Percentiles rank a stretch among this genome's conserved stretches.
phyloP scores from a whole-genome alignment of 2,113 vertebrate genomes.

The Trogon melanurus region DNA sequence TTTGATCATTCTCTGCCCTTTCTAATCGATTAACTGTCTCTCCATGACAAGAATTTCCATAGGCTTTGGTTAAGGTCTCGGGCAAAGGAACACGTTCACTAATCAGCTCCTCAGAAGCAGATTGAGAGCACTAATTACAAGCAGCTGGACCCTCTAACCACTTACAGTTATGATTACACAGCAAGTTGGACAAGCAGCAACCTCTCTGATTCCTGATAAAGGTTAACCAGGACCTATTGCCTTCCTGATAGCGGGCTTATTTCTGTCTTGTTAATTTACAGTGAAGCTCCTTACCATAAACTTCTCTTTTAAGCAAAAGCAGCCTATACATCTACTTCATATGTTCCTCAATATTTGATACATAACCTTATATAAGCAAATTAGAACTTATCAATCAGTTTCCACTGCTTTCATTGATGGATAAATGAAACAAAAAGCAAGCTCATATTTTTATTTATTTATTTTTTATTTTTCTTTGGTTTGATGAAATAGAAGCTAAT shows the following conservation, averaged over 20 bases:
- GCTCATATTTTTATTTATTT: not conserved
- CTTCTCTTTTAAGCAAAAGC: not conserved
- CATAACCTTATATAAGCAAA: not conserved
- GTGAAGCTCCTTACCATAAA: not conserved
- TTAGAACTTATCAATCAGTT: not conserved
- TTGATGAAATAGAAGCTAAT: not conserved
- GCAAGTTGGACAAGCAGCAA: not conserved
- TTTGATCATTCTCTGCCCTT: not conserved
- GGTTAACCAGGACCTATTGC: not conserved
- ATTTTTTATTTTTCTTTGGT: not conserved
- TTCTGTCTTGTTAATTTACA: not conserved
- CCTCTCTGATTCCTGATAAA: not conserved
- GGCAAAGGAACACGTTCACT: not conserved
- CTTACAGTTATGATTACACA: not conserved
- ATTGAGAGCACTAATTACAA: not conserved
- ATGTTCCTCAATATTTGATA: not conserved
- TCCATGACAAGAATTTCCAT: not conserved
- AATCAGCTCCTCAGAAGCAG: not conserved
- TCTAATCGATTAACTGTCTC: not conserved
- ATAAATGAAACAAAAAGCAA: not conserved
- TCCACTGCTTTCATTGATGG: not conserved
- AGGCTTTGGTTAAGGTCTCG: not conserved
- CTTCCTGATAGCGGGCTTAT: not conserved
- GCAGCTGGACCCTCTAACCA: not conserved
- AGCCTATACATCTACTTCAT: not conserved